Conservation (phyloP, 2,113 vertebrate species). For the Pangasianodon gigas region DNA sequence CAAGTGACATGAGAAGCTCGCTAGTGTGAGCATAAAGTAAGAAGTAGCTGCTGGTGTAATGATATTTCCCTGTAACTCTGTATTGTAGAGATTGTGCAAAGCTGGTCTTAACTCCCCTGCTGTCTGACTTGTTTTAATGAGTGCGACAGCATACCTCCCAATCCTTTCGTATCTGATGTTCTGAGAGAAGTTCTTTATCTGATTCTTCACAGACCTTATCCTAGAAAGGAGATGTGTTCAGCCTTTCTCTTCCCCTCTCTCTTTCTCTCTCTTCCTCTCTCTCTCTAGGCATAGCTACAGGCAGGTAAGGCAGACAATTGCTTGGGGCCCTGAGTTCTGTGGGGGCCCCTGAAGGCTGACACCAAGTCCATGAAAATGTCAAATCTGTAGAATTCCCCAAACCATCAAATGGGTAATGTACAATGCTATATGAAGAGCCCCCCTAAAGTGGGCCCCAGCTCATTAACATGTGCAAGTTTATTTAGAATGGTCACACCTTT, state of each 20-base stretch:
- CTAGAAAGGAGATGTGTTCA: slow-evolving; percentile 15
- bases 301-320: not conserved
- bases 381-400: not conserved
- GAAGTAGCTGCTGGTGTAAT: not conserved
- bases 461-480: too few relatives aligned
- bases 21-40: not conserved
- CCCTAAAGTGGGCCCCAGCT: too few relatives aligned
- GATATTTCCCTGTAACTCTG: not conserved
- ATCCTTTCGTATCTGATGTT: slow-evolving; percentile 19
- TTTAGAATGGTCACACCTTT: too few relatives aligned
- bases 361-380: not conserved
- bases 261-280: not conserved
- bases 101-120: slow-evolving; percentile 1
- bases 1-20: not conserved
- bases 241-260: slow-evolving; percentile 17
- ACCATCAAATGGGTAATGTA: not conserved
- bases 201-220: slow-evolving; percentile 37
- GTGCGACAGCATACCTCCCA: not conserved
- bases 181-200: slow-evolving; percentile 14
- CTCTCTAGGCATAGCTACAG: not conserved
- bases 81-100: not conserved
- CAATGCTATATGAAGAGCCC: not conserved
- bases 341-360: not conserved
- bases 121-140: slow-evolving; percentile 3
- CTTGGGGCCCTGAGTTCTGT: not conserved